phyloP scores from a whole-genome alignment of 1,140 invertebrate species.

The Triops longicaudatus region DNA sequence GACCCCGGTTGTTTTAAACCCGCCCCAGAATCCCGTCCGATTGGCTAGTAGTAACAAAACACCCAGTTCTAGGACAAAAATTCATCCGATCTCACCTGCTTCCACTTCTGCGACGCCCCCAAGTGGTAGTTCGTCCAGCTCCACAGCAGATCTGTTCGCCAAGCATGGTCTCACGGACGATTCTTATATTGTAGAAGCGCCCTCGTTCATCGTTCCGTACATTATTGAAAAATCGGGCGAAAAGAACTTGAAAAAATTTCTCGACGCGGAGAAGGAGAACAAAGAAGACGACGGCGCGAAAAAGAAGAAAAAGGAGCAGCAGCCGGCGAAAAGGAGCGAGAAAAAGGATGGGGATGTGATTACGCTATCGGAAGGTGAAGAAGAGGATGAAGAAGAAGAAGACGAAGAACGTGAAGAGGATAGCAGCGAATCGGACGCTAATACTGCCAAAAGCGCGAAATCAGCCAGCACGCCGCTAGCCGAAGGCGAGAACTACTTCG shows the following conservation, averaged over 20 bases:
- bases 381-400: conserved; percentile 31
- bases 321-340: conserved; percentile 36
- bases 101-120: conserved; percentile 1
- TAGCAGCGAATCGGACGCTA: conserved; percentile 23
- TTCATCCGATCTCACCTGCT: background rate
- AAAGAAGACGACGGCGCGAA: conserved; percentile 30
- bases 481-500: conserved; percentile 53
- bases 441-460: conserved; percentile 20
- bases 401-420: conserved; percentile 28
- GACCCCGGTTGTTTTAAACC: conserved; percentile 27
- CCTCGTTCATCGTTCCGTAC: conserved; percentile 83
- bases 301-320: conserved; percentile 31
- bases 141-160: conserved; percentile 37
- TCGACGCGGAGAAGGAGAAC: conserved; percentile 53
- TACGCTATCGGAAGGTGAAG: conserved; percentile 38
- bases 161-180: conserved; percentile 65
- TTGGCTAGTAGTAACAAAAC: conserved; percentile 20
- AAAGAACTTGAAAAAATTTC: conserved; percentile 56
- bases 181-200: conserved; percentile 82
- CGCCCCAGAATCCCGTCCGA: conserved; percentile 21
- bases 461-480: background rate
- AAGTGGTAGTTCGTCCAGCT: conserved; percentile 30
- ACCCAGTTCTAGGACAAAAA: conserved; percentile 20
- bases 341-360: conserved; percentile 40
- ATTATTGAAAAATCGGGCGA: conserved; percentile 59